These are phyloP conservation scores for Pseudomyrmex pallidus DNA, from an alignment of 1,140 invertebrate species.

Conservation along the genomic window DNA sequence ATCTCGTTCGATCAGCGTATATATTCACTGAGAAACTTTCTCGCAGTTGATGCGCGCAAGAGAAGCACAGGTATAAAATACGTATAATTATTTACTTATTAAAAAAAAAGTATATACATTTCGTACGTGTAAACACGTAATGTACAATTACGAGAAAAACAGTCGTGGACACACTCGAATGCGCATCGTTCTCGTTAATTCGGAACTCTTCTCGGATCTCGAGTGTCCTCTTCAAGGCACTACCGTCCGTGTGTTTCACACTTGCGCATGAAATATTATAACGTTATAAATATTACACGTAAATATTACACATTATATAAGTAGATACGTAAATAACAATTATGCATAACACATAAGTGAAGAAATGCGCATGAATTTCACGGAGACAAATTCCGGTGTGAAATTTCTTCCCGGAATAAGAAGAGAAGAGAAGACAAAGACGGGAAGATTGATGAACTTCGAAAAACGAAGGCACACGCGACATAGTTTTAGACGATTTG, in stretches of 20 bases:
- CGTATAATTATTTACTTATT: conserved; percentile 53
- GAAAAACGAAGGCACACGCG: conserved; percentile 67
- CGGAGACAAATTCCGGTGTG: neutral
- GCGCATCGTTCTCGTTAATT: conserved; percentile 3
- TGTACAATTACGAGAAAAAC: conserved; percentile 13
- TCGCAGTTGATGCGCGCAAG: conserved; percentile 27
- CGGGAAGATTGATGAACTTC: conserved; percentile 17
- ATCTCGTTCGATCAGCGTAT: conserved; percentile 58
- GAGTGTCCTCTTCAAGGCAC: conserved; percentile 62
- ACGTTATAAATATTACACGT: conserved; percentile 30
- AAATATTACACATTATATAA: conserved; percentile 15
- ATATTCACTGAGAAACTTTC: conserved; percentile 44
- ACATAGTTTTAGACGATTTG: conserved; percentile 81
- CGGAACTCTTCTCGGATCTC: conserved; percentile 60
- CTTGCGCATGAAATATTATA: conserved; percentile 46
- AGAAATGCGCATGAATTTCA: neutral
- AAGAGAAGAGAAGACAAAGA: conserved; percentile 6
- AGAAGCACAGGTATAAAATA: conserved; percentile 18
- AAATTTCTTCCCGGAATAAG: neutral
- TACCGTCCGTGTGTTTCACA: conserved; percentile 71
- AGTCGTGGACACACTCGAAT: conserved; percentile 3
- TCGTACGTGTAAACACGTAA: conserved; percentile 45
- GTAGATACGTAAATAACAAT: conserved; percentile 34
- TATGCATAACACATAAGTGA: neutral
- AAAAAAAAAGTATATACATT: conserved; percentile 53